Percentiles rank a stretch among this genome's conserved stretches.
phyloP scores from a whole-genome alignment of 1,140 invertebrate species.

The Zaprionus kolodkinae region DNA sequence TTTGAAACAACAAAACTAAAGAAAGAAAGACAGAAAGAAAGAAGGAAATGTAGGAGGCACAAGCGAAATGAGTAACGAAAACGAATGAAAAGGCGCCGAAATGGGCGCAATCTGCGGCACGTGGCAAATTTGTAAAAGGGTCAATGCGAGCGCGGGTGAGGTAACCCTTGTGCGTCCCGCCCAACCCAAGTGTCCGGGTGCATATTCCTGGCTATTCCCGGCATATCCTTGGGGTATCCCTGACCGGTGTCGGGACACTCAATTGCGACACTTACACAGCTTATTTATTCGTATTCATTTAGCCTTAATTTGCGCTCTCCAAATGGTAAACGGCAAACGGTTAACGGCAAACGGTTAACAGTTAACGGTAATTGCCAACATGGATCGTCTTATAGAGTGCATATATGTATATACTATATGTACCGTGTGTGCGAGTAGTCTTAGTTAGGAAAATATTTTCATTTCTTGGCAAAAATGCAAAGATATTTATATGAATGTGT shows the following conservation, averaged over 20 bases:
- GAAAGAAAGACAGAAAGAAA: too few relatives aligned
- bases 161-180: not conserved
- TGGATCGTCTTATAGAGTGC: constrained; percentile 49
- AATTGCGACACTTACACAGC: constrained; percentile 42
- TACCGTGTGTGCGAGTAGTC: constrained; percentile 17
- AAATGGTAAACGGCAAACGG: constrained; percentile 30
- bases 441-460: constrained; percentile 76
- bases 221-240: not conserved
- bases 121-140: constrained; percentile 57
- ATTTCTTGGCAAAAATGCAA: constrained; percentile 31
- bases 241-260: not conserved
- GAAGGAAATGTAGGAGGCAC: constrained; percentile 23
- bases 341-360: constrained; percentile 11
- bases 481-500: constrained; percentile 37
- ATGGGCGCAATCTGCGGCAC: constrained; percentile 61
- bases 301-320: constrained; percentile 39
- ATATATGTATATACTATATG: constrained; percentile 9
- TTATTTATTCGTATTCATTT: constrained; percentile 52
- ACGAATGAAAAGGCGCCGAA: constrained; percentile 41
- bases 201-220: not conserved
- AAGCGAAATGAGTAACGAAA: constrained; percentile 37
- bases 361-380: constrained; percentile 53
- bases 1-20: constrained; percentile 55
- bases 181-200: not conserved
- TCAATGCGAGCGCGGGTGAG: constrained; percentile 29